Evolutionary conservation across 2,888 invertebrate genomes (phyloP).

Genomic region (Microdon myrmicae): DNA sequence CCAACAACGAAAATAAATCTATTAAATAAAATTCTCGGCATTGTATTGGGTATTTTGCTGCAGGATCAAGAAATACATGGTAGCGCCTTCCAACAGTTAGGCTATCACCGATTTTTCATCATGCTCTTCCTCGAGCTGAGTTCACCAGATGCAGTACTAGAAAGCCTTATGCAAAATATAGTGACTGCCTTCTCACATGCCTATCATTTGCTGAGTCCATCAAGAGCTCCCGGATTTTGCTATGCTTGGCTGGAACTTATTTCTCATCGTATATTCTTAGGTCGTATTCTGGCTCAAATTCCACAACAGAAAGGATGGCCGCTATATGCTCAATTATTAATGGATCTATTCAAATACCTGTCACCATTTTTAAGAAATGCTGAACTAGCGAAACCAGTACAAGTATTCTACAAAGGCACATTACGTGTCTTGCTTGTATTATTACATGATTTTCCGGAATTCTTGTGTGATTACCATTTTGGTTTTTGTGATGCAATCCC

Average conservation of each 20-base stretch:
- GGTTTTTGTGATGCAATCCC: conserved; percentile 99
- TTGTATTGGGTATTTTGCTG: conserved; percentile 93
- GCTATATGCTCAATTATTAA: conserved; percentile 94
- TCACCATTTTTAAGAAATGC: conserved; percentile 97
- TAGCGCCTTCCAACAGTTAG: conserved; percentile 90
- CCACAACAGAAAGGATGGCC: conserved; percentile 97
- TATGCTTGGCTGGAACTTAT: conserved; percentile 99
- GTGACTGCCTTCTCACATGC: conserved; percentile 97
- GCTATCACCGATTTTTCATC: conserved; percentile 96
- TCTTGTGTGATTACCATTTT: conserved; percentile 98
- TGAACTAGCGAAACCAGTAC: conserved; percentile 93
- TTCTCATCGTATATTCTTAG: conserved; percentile 95
- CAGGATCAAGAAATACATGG: conserved; percentile 95
- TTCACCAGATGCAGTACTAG: conserved; percentile 90
- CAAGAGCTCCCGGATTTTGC: conserved; percentile 94
- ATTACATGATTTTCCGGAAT: conserved; percentile 98
- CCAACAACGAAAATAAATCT: conserved; percentile 93
- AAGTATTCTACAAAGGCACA: conserved; percentile 94
- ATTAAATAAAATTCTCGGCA: conserved; percentile 92
- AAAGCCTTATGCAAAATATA: conserved; percentile 87
- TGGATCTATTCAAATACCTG: conserved; percentile 95
- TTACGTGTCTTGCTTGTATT: conserved; percentile 93
- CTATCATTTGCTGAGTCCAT: conserved; percentile 90
- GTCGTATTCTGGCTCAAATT: conserved; percentile 88
- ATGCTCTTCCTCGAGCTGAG: conserved; percentile 97